Evolutionary conservation across 2,797 vertebrate genomes (phyloP).

Genomic region (Acestrorhynchus altus): DNA sequence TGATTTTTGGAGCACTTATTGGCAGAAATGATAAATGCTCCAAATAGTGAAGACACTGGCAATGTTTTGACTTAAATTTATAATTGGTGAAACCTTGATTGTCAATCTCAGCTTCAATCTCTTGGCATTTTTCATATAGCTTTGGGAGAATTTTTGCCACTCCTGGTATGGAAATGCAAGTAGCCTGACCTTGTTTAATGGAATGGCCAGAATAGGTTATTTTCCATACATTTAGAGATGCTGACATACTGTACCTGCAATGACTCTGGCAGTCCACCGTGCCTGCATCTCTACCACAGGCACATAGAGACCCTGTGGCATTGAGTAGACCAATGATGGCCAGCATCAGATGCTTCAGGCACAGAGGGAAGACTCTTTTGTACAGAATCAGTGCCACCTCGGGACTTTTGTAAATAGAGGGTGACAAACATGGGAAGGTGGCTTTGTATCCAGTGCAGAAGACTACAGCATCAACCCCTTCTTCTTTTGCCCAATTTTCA

Average conservation of each 20-base stretch:
- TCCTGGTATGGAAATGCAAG: no score
- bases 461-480: constrained; percentile 76
- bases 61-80: no score
- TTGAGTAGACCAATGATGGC: constrained; percentile 76
- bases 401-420: constrained; percentile 58
- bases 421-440: constrained; percentile 75
- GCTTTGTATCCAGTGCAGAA: constrained; percentile 81
- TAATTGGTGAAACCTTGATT: no score
- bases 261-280: constrained; percentile 77
- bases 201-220: no score
- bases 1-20: no score
- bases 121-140: no score
- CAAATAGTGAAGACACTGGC: no score
- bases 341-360: constrained; percentile 75
- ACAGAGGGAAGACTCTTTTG: constrained; percentile 76
- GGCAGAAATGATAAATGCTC: no score
- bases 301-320: constrained; percentile 70
- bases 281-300: constrained; percentile 80
- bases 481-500: constrained; percentile 75
- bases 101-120: no score
- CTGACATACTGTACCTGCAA: constrained; percentile 82
- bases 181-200: no score
- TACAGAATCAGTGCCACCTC: constrained; percentile 70
- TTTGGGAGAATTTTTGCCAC: no score
- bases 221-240: no score